Evolutionary conservation across 2,113 vertebrate genomes (phyloP).

Genomic region (Larimichthys crocea): DNA sequence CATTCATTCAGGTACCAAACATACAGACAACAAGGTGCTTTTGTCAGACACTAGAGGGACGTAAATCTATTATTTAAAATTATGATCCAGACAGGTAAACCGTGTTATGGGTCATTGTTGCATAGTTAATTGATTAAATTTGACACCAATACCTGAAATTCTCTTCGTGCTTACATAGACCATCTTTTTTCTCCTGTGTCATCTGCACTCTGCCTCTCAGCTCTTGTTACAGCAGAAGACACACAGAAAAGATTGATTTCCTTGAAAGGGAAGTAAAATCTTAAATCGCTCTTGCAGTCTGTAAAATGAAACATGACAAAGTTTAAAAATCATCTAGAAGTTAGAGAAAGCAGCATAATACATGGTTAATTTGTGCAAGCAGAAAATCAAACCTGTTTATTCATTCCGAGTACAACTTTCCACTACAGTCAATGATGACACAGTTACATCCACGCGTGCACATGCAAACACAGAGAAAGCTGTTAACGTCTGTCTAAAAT

Average conservation of each 20-base stretch:
- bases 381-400: conserved; percentile 41
- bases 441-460: conserved; percentile 35
- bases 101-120: background rate
- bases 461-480: conserved; percentile 30
- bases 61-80: background rate
- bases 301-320: background rate
- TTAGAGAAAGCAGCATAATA: conserved; percentile 11
- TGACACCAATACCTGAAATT: background rate
- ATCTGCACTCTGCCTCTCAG: background rate
- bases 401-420: conserved; percentile 49
- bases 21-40: background rate
- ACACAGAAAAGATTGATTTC: conserved; percentile 5
- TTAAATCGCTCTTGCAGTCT: background rate
- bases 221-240: background rate
- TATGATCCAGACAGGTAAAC: background rate
- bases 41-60: background rate
- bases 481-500: too few relatives aligned
- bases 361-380: conserved; percentile 10
- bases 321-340: too few relatives aligned
- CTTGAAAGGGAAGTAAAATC: conserved; percentile 1
- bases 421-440: conserved; percentile 21
- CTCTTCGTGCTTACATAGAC: background rate
- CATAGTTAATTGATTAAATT: conserved; percentile 13
- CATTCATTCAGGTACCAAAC: conserved; percentile 25
- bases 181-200: background rate